Base-by-base conservation (phyloP, 2,113 vertebrate genomes). In the Leptodactylus fuscus region DNA sequence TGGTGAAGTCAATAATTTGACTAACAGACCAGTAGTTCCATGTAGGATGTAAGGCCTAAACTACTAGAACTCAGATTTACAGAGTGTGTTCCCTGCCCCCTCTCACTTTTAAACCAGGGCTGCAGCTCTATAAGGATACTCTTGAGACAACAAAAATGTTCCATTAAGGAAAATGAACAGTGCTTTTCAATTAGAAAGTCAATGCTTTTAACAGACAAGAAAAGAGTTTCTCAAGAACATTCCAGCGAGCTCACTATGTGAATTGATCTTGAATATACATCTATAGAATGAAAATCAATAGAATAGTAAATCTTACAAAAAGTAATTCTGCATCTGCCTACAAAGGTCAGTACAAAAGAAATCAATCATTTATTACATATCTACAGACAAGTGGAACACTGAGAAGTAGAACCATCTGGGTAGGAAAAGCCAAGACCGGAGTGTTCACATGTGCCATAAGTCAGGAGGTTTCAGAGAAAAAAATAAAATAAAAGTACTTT, bases 131-230 rank as follows among this genome's bases (percentile, higher is more conserved):
- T 76, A 76, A 76, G 15, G 46, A 51, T 51, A 51, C 74, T 76
- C 74, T 51, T 51, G 46, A 76, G 46, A 76, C 74, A 51, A 48
- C 70, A 73, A 73, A 46, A 73, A 49, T 76, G 44, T 76, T 76
- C 74, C 74, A 76, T 76, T 76, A 76, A 75, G 44, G 13, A 49
- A 27, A 76, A 76, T 76, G 46, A 76, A 51, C 74, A 76, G 41
- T 32, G 74, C 24, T 51, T 51, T 76, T 16, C 74, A 48, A 32
- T 76, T 76, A 76, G 32, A 38, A 69, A 76, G 46, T 32, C 24
- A 75, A 75, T 75, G 74, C 24, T 51, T 76, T 76, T 76, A 76
- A 18, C 74, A 76, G 73, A 32, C 48, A 51, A 74, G n/a, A 74
- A 29, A 36, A 22, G 29, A 27, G 41, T 49, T 48, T 34, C 74